phyloP scores from a whole-genome alignment of 2,888 invertebrate species.

The Cephus sareptanus region DNA sequence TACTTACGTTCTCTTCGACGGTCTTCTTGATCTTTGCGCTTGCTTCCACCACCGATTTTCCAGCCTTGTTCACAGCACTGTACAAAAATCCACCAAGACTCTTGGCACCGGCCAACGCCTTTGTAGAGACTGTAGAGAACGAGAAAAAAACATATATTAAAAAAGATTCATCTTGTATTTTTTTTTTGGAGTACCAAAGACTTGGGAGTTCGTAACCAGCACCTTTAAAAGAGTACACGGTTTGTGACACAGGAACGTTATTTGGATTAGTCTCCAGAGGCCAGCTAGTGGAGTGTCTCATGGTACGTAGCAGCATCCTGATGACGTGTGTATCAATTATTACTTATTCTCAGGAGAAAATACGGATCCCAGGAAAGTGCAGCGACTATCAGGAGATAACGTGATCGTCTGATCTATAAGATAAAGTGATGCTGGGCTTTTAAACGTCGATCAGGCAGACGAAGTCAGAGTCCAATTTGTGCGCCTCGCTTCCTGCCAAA shows the following conservation, averaged over 20 bases:
- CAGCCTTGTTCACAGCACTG: constrained; percentile 96
- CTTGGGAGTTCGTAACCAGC: background rate
- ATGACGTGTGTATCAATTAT: background rate
- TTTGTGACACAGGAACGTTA: constrained; percentile 14
- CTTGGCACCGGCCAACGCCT: constrained; percentile 90
- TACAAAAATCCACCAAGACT: constrained; percentile 92
- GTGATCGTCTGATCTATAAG: background rate
- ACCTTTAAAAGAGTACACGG: constrained; percentile 8
- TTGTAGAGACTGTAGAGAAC: constrained; percentile 79
- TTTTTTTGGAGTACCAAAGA: background rate
- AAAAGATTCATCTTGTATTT: background rate
- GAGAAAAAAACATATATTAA: constrained; percentile 1
- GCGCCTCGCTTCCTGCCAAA: background rate
- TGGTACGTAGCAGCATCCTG: constrained; percentile 41
- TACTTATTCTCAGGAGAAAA: background rate
- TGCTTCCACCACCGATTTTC: constrained; percentile 90
- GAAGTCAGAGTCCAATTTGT: background rate
- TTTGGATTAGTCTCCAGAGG: constrained; percentile 17
- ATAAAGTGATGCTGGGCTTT: background rate
- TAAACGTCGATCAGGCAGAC: background rate
- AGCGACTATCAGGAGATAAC: background rate
- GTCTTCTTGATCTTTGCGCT: constrained; percentile 94
- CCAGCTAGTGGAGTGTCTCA: constrained; percentile 36
- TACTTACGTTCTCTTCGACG: constrained; percentile 94
- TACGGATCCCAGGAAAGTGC: background rate